Percentiles rank a stretch among this genome's conserved stretches.
Evolutionary conservation across 2,797 vertebrate species (phyloP).

Genomic region (Melanotaenia maccullochi): DNA sequence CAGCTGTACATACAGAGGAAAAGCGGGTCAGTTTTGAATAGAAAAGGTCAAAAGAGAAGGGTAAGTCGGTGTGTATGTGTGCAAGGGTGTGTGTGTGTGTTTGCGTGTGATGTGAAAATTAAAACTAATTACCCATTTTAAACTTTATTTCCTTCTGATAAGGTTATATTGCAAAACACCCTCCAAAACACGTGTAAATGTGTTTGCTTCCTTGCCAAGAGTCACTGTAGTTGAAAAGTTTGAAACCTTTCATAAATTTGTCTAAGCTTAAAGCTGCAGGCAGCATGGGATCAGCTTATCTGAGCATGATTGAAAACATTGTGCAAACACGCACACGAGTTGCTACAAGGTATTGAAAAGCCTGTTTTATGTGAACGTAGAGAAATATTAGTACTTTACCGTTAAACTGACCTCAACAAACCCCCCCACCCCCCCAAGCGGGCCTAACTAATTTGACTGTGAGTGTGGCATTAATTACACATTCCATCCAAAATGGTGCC

Average conservation of each 20-base stretch:
- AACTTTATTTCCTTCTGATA: conserved; percentile 9
- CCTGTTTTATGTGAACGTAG: neutral
- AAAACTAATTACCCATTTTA: neutral
- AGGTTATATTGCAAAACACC: neutral
- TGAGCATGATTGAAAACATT: conserved; percentile 15
- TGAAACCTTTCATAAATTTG: neutral
- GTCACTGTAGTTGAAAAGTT: neutral
- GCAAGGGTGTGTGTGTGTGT: neutral
- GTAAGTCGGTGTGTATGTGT: neutral
- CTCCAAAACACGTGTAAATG: neutral
- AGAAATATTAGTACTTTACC: conserved; percentile 18
- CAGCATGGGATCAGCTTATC: neutral
- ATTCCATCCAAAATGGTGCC: conserved; percentile 71
- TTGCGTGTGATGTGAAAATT: neutral
- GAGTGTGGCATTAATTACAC: conserved; percentile 76
- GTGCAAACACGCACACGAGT: neutral
- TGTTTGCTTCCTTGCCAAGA: conserved; percentile 5
- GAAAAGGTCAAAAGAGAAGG: conserved; percentile 62
- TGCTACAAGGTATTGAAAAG: conserved; percentile 12
- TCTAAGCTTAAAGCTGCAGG: neutral
- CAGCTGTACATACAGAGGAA: conserved; percentile 75
- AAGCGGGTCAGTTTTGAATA: conserved; percentile 59
- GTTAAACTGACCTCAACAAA: conserved; percentile 51
- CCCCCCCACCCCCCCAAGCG: conserved; percentile 51
- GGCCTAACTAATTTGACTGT: conserved; percentile 76